Percentiles rank a stretch among this genome's conserved stretches.
Conservation (phyloP, 2,113 vertebrate genomes). For the Lates calcarifer region DNA sequence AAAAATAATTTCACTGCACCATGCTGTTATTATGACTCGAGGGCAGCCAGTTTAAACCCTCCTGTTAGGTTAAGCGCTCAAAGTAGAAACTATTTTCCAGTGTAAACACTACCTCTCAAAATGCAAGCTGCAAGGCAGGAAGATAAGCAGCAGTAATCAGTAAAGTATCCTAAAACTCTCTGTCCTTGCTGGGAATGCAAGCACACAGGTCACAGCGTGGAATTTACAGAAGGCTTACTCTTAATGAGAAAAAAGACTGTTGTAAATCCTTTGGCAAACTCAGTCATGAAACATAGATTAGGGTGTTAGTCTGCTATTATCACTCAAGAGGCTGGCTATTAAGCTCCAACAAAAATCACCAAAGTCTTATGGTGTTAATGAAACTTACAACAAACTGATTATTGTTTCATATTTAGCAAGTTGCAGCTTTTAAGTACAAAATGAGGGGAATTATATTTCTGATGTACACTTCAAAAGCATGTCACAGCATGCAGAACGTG, state of each 20-base stretch:
- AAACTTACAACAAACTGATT: constrained; percentile 34
- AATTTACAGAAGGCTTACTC: constrained; percentile 53
- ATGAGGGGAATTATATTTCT: constrained; percentile 21
- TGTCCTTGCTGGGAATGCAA: constrained; percentile 36
- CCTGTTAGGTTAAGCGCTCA: constrained; percentile 23
- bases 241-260: constrained; percentile 52
- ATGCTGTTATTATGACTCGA: constrained; percentile 7
- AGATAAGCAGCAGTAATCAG: constrained; percentile 48
- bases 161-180: constrained; percentile 37
- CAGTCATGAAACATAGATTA: constrained; percentile 50
- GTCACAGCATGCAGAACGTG: constrained; percentile 45
- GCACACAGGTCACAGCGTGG: constrained; percentile 46
- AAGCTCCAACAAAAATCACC: constrained; percentile 20
- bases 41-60: constrained; percentile 9
- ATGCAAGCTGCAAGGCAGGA: constrained; percentile 1
- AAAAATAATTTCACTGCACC: neutral
- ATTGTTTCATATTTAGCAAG: constrained; percentile 54
- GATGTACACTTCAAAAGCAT: constrained; percentile 24
- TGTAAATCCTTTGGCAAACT: constrained; percentile 53
- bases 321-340: constrained; percentile 21
- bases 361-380: constrained; percentile 23
- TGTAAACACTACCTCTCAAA: constrained; percentile 44
- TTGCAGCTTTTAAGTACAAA: constrained; percentile 12
- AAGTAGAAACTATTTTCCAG: constrained; percentile 54
- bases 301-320: constrained; percentile 52